Evolutionary conservation across 2,888 invertebrate genomes (phyloP).

Genomic region (Ormyrus nitidulus): DNA sequence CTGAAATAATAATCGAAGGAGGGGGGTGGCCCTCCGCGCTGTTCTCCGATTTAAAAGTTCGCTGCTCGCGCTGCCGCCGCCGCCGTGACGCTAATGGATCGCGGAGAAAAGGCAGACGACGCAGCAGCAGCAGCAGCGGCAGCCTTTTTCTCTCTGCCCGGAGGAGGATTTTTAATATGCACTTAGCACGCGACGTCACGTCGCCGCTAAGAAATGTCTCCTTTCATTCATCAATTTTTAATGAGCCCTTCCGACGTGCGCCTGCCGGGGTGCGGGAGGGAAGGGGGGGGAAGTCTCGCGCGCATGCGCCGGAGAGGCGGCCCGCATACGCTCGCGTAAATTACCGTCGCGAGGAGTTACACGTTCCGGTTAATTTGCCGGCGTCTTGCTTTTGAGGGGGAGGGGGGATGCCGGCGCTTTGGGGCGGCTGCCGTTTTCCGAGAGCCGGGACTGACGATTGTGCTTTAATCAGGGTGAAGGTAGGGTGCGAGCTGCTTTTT

Average conservation of each 20-base stretch:
- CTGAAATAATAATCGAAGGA: conserved; percentile 15
- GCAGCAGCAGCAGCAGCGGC: neutral
- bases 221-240: conserved; percentile 52
- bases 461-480: neutral
- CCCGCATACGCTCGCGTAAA: conserved; percentile 31
- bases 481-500: neutral
- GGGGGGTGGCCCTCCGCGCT: too few relatives aligned
- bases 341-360: conserved; percentile 23
- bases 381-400: neutral
- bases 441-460: neutral
- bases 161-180: conserved; percentile 42
- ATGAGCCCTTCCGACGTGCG: conserved; percentile 38
- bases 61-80: neutral
- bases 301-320: neutral
- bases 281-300: neutral
- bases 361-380: conserved; percentile 37
- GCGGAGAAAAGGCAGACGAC: conserved; percentile 20
- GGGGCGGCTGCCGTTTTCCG: neutral
- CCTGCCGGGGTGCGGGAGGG: neutral
- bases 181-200: conserved; percentile 41
- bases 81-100: conserved; percentile 43
- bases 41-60: too few relatives aligned
- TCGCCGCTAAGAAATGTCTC: conserved; percentile 10
- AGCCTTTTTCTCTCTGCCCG: neutral
- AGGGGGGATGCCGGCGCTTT: neutral